A percentile compares a stretch with the other conserved stretches of the same genome.
phyloP scores from a whole-genome alignment of 1,140 invertebrate genomes.

The Neodiprion fabricii region DNA sequence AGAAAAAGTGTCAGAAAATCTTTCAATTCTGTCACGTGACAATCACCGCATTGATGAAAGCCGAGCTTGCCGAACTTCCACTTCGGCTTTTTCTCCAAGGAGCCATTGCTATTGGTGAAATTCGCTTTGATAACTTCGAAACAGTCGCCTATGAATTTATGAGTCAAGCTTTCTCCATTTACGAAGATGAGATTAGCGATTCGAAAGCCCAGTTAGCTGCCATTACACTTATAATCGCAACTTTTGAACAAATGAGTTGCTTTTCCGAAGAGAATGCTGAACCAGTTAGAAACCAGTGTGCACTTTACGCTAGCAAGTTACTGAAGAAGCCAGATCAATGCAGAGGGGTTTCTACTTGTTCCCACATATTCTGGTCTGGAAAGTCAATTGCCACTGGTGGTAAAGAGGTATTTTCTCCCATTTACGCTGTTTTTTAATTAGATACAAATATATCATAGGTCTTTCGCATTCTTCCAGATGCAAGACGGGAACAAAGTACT shows the following conservation, averaged over 20 bases:
- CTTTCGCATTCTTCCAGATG: slow-evolving; percentile 65
- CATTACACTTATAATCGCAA: slow-evolving; percentile 94
- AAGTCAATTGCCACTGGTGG: slow-evolving; percentile 73
- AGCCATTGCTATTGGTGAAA: slow-evolving; percentile 90
- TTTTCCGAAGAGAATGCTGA: slow-evolving; percentile 98
- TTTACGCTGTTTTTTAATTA: slow-evolving; percentile 17
- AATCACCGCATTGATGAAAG: slow-evolving; percentile 91
- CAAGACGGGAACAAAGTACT: slow-evolving; percentile 90
- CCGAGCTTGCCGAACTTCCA: slow-evolving; percentile 91
- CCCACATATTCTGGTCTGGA: slow-evolving; percentile 97
- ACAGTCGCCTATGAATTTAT: slow-evolving; percentile 98
- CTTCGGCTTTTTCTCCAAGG: slow-evolving; percentile 94
- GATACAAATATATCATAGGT: slow-evolving; percentile 7
- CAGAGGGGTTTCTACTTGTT: slow-evolving; percentile 87
- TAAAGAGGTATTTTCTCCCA: slow-evolving; percentile 65
- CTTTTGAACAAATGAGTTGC: slow-evolving; percentile 92
- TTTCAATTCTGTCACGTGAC: slow-evolving; percentile 98
- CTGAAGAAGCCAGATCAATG: slow-evolving; percentile 98
- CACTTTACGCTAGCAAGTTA: slow-evolving; percentile 91
- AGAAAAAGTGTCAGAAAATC: slow-evolving; percentile 97
- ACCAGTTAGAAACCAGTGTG: slow-evolving; percentile 93
- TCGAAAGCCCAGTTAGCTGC: slow-evolving; percentile 96
- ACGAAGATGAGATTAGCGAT: slow-evolving; percentile 98
- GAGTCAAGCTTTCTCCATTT: slow-evolving; percentile 96
- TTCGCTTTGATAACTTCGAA: slow-evolving; percentile 93